Base-by-base conservation (phyloP, 2,888 invertebrate genomes). In the Lamproptera curius region DNA sequence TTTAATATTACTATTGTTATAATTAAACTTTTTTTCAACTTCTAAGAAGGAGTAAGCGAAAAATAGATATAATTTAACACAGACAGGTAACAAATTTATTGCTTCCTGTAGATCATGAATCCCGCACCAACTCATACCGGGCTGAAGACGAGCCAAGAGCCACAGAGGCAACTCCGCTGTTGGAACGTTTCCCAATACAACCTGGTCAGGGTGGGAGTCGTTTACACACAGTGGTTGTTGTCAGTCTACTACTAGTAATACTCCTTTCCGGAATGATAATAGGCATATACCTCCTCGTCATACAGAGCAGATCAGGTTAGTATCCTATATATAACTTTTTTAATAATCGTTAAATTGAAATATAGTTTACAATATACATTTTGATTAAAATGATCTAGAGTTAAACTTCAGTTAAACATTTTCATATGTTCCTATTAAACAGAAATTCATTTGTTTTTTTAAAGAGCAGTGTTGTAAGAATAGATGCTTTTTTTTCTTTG, bases 61-160 rank as follows among this genome's bases (percentile, higher is more conserved):
- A n/a, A n/a, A n/a, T n/a, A n/a, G n/a, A n/a, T n/a, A n/a, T n/a
- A n/a, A 23, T 23, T 23, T 23, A 8, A 6, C 23, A 23, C 23
- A 8, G 23, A 6, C 23, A 17, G 10, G 13, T 14, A 39, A 13
- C 5, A 2, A 6, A 14, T n/a, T 40, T 40, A 16, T 14, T 40
- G 15, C 1, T n/a, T n/a, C n/a, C n/a, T n/a, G 6, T 63, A 82
- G 81, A 81, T 50, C 81, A 80, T 56, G 81, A 81, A 56, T 67
- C 76, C 1, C 67, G 80, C 1, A 65, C 71, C 46, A 74, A 67
- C 55, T 62, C 70, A 1, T 51, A 64, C 47, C 59, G 63, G 16
- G 55, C 42, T 1, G 69, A 64, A 42, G 17, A 42, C 8, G 40
- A 35, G n/a, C 35, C 34, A 2, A 33, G 23, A 1, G 16, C 60